A percentile compares a stretch with the other conserved stretches of the same genome.
Evolutionary conservation across 1,140 invertebrate genomes (phyloP).

Genomic region (Plodia interpunctella): DNA sequence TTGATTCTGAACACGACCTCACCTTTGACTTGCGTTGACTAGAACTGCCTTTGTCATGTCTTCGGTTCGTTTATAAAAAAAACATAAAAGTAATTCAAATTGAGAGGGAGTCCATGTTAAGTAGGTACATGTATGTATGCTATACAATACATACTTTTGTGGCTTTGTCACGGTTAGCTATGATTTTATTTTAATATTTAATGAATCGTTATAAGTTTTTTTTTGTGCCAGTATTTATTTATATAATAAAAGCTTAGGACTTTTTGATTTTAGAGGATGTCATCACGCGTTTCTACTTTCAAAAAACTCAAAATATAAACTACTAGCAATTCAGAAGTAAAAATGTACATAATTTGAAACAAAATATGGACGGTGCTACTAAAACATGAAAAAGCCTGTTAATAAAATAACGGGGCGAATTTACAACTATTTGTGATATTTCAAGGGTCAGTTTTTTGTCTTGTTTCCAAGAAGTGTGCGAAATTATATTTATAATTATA

Average conservation of each 20-base stretch:
- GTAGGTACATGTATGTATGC: background rate
- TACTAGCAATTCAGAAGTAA: too few species aligned
- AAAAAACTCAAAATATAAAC: too few species aligned
- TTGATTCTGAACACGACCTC: constrained; percentile 24
- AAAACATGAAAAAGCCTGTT: background rate
- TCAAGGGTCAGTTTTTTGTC: background rate
- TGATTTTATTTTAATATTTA: constrained; percentile 3
- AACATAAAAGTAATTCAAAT: constrained; percentile 7
- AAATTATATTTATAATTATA: background rate
- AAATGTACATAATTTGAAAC: too few species aligned
- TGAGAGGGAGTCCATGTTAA: constrained; percentile 11
- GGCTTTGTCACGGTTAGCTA: background rate
- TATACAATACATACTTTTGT: background rate
- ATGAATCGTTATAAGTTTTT: background rate
- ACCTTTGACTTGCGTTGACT: constrained; percentile 27
- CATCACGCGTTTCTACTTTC: too few species aligned
- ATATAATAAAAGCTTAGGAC: too few species aligned
- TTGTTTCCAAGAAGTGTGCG: background rate
- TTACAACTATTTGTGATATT: background rate
- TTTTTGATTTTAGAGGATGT: too few species aligned
- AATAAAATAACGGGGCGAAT: background rate
- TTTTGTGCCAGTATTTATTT: too few species aligned
- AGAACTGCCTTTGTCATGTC: constrained; percentile 23
- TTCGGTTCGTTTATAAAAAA: constrained; percentile 15
- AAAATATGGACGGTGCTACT: background rate